Conservation (phyloP, 2,888 invertebrate genomes). For the Brachypterus glaber region DNA sequence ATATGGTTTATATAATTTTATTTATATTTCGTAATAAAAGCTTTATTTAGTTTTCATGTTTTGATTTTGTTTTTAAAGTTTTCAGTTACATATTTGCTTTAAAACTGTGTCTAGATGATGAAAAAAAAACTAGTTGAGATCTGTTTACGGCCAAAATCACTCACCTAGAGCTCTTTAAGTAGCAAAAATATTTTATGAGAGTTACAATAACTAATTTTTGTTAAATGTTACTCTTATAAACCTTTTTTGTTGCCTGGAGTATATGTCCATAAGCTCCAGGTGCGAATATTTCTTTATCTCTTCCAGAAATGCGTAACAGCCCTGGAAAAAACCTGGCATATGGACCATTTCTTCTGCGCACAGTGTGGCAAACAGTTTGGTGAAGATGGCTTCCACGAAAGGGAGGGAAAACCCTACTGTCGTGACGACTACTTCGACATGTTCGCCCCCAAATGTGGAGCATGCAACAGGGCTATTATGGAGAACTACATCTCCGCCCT, state of each 20-base stretch:
- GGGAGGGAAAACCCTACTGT: conserved; percentile 93
- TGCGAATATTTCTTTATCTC: conserved; percentile 16
- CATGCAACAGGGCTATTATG: conserved; percentile 91
- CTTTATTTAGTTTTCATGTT: no score
- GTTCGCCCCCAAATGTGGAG: conserved; percentile 97
- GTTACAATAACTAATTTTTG: no score
- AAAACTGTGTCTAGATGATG: no score
- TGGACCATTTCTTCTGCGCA: conserved; percentile 97
- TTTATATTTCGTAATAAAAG: no score
- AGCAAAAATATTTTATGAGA: no score
- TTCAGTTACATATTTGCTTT: no score
- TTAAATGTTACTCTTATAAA: no score
- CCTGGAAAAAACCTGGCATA: conserved; percentile 96
- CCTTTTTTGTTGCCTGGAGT: conserved; percentile 4
- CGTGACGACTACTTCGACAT: conserved; percentile 92
- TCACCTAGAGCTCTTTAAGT: no score
- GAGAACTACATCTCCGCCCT: conserved; percentile 97
- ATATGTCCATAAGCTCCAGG: background rate
- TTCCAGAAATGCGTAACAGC: conserved; percentile 97
- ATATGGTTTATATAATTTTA: no score
- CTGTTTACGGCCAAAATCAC: no score
- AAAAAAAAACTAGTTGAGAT: no score
- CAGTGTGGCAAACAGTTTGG: conserved; percentile 96
- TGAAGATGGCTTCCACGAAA: conserved; percentile 96
- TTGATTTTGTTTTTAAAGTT: no score